These are phyloP conservation scores for Tanypteryx hageni DNA, from an alignment of 2,888 invertebrate species.

Conservation along the genomic window DNA sequence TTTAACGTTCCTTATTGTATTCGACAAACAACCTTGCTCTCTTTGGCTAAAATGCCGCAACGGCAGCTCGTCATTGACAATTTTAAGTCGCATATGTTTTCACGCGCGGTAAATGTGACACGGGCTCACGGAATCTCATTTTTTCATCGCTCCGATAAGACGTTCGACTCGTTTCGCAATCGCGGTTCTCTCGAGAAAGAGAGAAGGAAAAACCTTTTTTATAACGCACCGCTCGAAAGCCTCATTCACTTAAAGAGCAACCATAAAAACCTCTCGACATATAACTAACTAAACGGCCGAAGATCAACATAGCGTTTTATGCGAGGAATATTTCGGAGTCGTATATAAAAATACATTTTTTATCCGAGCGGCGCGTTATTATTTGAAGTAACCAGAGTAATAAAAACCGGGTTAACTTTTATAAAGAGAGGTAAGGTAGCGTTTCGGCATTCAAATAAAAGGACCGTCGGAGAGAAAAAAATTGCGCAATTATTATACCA, in stretches of 20 bases:
- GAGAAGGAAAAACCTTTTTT: not conserved
- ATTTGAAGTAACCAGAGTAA: not conserved
- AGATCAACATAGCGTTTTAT: not conserved
- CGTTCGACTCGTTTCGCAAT: slow-evolving; percentile 7
- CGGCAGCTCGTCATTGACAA: too few species aligned
- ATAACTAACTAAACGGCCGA: not conserved
- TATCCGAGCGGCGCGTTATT: not conserved
- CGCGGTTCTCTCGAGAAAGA: not conserved
- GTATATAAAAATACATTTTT: not conserved
- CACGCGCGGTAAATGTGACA: not conserved
- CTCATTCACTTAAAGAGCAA: not conserved
- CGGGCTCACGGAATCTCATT: not conserved
- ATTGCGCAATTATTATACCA: not conserved
- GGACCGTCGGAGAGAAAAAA: not conserved
- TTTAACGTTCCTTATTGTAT: too few species aligned
- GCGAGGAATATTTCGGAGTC: not conserved
- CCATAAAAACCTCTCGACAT: not conserved
- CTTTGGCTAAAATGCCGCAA: too few species aligned
- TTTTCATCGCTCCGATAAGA: not conserved
- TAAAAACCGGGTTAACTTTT: not conserved
- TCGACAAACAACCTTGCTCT: too few species aligned
- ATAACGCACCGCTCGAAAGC: not conserved
- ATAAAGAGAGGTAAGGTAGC: not conserved
- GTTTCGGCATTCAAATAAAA: not conserved
- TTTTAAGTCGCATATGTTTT: not conserved